These are phyloP conservation scores for Ciona savignyi DNA, from an alignment of 23 tunicate genomes.

Conservation along the genomic window DNA sequence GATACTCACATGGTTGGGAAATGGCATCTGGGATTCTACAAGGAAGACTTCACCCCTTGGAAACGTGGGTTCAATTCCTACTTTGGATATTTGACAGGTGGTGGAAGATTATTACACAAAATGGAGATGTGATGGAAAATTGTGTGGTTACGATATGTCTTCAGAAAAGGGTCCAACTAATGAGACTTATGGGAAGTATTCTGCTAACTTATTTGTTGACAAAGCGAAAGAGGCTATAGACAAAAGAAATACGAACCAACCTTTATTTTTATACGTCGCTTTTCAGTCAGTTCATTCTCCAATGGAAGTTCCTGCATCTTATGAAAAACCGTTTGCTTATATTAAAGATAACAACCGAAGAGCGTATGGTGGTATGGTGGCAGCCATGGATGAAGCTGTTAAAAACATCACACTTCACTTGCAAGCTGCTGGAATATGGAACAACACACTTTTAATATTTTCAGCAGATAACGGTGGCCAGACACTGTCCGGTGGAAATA, in stretches of 20 bases:
- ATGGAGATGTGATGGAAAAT: conserved; percentile 18
- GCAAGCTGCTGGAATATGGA: conserved; percentile 50
- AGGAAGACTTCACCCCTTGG: conserved; percentile 61
- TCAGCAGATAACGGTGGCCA: conserved; percentile 91
- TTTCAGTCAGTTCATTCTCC: conserved; percentile 86
- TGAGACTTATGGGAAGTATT: conserved; percentile 70
- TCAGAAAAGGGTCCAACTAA: conserved; percentile 61
- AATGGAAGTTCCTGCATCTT: conserved; percentile 69
- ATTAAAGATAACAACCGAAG: conserved; percentile 50
- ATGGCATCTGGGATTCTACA: conserved; percentile 85
- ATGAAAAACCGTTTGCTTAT: conserved; percentile 48
- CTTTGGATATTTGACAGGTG: conserved; percentile 67
- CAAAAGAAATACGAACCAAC: conserved; percentile 41
- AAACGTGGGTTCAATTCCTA: conserved; percentile 72
- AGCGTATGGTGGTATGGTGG: conserved; percentile 86
- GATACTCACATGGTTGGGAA: conserved; percentile 80
- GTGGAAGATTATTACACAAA: conserved; percentile 81
- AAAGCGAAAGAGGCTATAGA: conserved; percentile 49
- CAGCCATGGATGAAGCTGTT: conserved; percentile 86
- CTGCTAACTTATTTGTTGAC: conserved; percentile 44
- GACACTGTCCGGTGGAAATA: conserved; percentile 83
- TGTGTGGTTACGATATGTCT: conserved; percentile 68
- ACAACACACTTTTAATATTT: conserved; percentile 72
- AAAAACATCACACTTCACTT: conserved; percentile 65
- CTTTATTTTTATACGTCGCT: conserved; percentile 71